Percentiles rank a stretch among this genome's conserved stretches.
Conservation (phyloP, 2,113 vertebrate genomes). For the Cyprinodon tularosa region DNA sequence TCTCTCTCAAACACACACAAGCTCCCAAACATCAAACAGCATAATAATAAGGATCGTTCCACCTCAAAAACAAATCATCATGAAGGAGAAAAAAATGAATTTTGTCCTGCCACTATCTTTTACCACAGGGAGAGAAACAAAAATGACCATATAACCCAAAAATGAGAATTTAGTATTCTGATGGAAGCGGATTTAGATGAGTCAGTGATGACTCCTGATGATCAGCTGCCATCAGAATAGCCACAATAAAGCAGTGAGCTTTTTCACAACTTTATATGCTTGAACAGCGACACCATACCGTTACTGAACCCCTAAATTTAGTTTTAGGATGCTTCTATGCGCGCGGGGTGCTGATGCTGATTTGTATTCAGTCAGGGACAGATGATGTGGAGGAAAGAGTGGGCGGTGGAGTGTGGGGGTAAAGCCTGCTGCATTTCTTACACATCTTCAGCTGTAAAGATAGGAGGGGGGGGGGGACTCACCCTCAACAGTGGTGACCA, state of each 20-base stretch:
- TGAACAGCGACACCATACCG: conserved; percentile 28
- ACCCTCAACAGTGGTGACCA: conserved; percentile 87
- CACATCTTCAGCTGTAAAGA: conserved; percentile 45
- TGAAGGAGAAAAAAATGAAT: not conserved
- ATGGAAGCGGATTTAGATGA: not conserved
- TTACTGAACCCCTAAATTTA: conserved; percentile 45
- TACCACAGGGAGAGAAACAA: not conserved
- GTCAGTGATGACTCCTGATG: conserved; percentile 10
- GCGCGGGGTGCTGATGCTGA: conserved; percentile 49
- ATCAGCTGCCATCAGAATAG: conserved; percentile 41
- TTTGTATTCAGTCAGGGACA: conserved; percentile 63
- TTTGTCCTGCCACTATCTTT: not conserved
- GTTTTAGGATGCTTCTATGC: conserved; percentile 42
- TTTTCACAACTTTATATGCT: conserved; percentile 62
- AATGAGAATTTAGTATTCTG: not conserved
- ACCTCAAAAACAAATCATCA: conserved; percentile 21
- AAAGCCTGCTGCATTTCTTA: conserved; percentile 66
- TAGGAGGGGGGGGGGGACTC: conserved; percentile 73
- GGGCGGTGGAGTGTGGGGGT: conserved; percentile 44
- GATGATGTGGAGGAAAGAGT: conserved; percentile 17
- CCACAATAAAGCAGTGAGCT: conserved; percentile 28
- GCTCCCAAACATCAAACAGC: conserved; percentile 36
- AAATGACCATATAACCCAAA: not conserved
- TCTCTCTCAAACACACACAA: conserved; percentile 24
- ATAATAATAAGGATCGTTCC: conserved; percentile 36